Conservation (phyloP, 2,888 invertebrate genomes). For the Ischnus inquisitorius region DNA sequence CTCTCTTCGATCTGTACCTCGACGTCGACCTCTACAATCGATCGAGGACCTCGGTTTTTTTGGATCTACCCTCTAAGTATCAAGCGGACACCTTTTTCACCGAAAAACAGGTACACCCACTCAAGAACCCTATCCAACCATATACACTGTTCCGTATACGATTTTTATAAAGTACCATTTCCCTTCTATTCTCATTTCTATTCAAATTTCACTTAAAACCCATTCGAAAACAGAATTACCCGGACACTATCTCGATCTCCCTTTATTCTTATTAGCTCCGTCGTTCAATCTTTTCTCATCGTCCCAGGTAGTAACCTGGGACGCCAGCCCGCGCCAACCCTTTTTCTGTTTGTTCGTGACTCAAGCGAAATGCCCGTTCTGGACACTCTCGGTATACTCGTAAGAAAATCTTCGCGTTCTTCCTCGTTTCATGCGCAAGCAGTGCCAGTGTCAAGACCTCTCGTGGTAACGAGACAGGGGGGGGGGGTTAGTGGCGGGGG, state of each 20-base stretch:
- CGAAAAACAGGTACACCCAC: constrained; percentile 74
- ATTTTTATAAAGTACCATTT: not conserved
- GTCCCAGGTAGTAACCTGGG: not conserved
- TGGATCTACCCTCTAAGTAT: constrained; percentile 84
- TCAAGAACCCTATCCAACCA: too few species aligned
- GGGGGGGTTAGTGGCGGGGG: not conserved
- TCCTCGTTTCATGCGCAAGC: not conserved
- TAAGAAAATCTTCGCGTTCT: not conserved
- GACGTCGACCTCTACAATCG: constrained; percentile 85
- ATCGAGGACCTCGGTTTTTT: constrained; percentile 84
- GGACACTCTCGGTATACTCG: not conserved
- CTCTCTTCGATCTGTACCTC: constrained; percentile 85
- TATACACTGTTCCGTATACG: too few species aligned
- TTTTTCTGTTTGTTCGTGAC: constrained; percentile 10
- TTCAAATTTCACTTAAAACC: not conserved
- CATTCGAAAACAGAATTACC: not conserved
- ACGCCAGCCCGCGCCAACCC: not conserved
- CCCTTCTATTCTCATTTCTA: not conserved
- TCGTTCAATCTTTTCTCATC: not conserved
- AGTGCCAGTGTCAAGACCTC: constrained; percentile 20
- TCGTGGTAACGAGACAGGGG: not conserved
- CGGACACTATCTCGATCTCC: not conserved
- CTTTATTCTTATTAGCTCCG: constrained; percentile 14
- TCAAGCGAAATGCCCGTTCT: not conserved
- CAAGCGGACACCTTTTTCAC: constrained; percentile 76